Conservation (phyloP, 1,140 invertebrate genomes). For the Nasonia giraulti region DNA sequence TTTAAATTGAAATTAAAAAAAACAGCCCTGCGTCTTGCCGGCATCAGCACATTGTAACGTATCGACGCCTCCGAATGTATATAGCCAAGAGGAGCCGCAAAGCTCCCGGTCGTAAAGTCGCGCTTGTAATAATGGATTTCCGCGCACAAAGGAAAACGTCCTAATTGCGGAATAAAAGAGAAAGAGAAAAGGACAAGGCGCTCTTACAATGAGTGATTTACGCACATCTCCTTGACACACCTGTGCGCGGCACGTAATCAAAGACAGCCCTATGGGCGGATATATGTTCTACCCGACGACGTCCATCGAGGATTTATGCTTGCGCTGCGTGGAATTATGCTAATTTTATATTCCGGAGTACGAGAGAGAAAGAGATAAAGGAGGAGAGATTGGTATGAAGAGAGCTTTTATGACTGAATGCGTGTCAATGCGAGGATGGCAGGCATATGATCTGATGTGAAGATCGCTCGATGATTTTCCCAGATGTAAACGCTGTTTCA, state of each 20-base stretch:
- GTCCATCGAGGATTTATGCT: constrained; percentile 50
- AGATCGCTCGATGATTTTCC: neutral
- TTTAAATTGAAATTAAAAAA: too few relatives aligned
- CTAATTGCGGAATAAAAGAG: constrained; percentile 12
- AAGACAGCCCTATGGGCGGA: constrained; percentile 25
- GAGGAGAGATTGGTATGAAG: neutral
- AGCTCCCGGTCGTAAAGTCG: neutral
- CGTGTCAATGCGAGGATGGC: neutral
- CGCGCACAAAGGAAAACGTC: constrained; percentile 52
- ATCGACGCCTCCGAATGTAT: too few relatives aligned
- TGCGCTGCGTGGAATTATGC: constrained; percentile 48
- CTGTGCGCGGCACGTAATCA: constrained; percentile 54
- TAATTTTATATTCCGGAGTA: constrained; percentile 44
- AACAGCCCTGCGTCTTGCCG: too few relatives aligned
- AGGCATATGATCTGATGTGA: neutral
- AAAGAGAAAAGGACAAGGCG: neutral
- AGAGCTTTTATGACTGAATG: neutral
- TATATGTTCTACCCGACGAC: constrained; percentile 15
- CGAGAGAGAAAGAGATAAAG: neutral
- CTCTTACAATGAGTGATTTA: constrained; percentile 42
- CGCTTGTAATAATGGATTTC: constrained; percentile 1
- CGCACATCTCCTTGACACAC: constrained; percentile 58
- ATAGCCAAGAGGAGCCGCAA: neutral
- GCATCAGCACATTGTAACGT: too few relatives aligned
- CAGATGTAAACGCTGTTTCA: neutral